Conservation (phyloP, 1,140 invertebrate species). For the Bacillus rossius region DNA sequence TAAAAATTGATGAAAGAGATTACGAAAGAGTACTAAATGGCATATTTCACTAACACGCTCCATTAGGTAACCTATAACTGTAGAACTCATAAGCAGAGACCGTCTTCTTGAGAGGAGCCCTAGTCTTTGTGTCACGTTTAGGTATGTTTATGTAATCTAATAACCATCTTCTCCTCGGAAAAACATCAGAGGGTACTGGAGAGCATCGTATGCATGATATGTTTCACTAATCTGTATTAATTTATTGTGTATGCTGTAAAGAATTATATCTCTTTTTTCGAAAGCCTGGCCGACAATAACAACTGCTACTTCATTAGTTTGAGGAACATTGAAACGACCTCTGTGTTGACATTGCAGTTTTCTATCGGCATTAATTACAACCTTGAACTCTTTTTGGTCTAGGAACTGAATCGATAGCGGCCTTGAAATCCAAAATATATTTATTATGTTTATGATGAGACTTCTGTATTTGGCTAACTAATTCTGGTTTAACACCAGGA, state of each 20-base stretch:
- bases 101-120: no score
- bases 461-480: slow-evolving; percentile 21
- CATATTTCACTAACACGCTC: no score
- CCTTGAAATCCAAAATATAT: slow-evolving; percentile 29
- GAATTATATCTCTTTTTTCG: slow-evolving; percentile 7
- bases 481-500: no score
- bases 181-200: slow-evolving; percentile 45
- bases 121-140: no score
- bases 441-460: slow-evolving; percentile 25
- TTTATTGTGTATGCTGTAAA: neutral
- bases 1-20: no score
- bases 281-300: slow-evolving; percentile 18
- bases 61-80: no score
- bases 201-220: slow-evolving; percentile 38
- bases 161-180: slow-evolving; percentile 33
- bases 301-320: slow-evolving; percentile 22
- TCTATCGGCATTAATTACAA: neutral
- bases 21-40: no score
- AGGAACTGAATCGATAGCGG: slow-evolving; percentile 23
- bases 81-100: no score
- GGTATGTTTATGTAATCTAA: no score
- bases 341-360: neutral
- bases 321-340: slow-evolving; percentile 21
- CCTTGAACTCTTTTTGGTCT: slow-evolving; percentile 1
- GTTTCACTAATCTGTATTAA: slow-evolving; percentile 32